A percentile compares a stretch with the other conserved stretches of the same genome.
Conservation (phyloP, 2,888 invertebrate genomes). For the Lithosia quadra region DNA sequence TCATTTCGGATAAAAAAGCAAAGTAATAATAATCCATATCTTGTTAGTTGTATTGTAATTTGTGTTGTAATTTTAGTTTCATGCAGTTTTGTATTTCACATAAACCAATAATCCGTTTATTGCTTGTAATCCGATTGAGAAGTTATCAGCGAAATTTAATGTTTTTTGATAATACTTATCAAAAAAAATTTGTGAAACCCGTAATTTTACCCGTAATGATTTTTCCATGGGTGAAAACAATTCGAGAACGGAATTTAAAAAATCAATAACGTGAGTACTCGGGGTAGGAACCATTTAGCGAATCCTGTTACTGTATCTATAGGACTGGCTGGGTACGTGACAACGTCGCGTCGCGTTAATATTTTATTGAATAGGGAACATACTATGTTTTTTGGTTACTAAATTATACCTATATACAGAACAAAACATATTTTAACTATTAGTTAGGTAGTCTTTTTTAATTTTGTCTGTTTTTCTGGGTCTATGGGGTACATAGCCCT, state of each 20-base stretch:
- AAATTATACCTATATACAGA: background rate
- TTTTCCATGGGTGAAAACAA: background rate
- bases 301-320: conserved; percentile 32
- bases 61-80: background rate
- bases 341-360: conserved; percentile 29
- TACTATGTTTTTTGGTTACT: background rate
- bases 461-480: background rate
- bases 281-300: conserved; percentile 35
- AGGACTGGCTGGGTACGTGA: conserved; percentile 17
- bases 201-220: too few species aligned
- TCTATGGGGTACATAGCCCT: too few species aligned
- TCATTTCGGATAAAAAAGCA: too few species aligned
- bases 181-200: too few species aligned
- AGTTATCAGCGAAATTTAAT: too few species aligned
- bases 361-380: conserved; percentile 41
- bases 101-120: too few species aligned
- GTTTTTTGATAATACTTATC: too few species aligned
- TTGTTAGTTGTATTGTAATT: too few species aligned
- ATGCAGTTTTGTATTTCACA: too few species aligned
- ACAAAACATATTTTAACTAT: background rate
- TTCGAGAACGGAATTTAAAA: background rate
- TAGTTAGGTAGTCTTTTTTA: too few species aligned
- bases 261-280: conserved; percentile 22
- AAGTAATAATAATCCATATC: too few species aligned
- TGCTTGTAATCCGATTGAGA: too few species aligned